Conservation (phyloP, 2,797 vertebrate genomes). For the Pogonophryne albipinna region DNA sequence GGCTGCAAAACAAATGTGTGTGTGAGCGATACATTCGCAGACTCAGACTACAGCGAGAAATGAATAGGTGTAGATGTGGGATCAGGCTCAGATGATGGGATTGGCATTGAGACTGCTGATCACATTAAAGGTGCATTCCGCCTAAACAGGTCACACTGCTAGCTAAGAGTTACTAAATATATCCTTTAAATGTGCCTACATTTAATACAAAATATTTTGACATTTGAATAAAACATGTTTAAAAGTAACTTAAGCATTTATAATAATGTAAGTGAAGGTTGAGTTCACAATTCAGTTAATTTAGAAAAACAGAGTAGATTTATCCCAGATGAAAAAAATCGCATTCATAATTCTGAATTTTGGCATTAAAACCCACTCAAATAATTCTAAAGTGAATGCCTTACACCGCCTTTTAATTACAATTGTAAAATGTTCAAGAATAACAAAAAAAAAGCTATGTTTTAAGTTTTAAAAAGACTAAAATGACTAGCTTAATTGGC, state of each 20-base stretch:
- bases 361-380: no score
- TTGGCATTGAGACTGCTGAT: conserved; percentile 64
- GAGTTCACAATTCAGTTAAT: neutral
- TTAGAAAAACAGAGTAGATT: no score
- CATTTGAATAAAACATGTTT: neutral
- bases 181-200: neutral
- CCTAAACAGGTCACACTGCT: conserved; percentile 23
- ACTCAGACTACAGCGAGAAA: conserved; percentile 3
- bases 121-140: conserved; percentile 71
- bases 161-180: conserved; percentile 19
- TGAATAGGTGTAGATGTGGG: conserved; percentile 17
- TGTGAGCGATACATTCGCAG: neutral
- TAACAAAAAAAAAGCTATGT: no score
- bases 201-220: neutral
- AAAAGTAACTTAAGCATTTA: neutral
- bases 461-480: no score
- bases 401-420: neutral
- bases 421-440: neutral
- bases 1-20: neutral
- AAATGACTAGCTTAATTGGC: neutral
- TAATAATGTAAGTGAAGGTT: neutral
- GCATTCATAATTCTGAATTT: no score
- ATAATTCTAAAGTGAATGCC: no score
- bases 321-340: no score
- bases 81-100: conserved; percentile 68